Evolutionary conservation across 2,888 invertebrate species (phyloP).

Genomic region (Ochropacha duplaris): DNA sequence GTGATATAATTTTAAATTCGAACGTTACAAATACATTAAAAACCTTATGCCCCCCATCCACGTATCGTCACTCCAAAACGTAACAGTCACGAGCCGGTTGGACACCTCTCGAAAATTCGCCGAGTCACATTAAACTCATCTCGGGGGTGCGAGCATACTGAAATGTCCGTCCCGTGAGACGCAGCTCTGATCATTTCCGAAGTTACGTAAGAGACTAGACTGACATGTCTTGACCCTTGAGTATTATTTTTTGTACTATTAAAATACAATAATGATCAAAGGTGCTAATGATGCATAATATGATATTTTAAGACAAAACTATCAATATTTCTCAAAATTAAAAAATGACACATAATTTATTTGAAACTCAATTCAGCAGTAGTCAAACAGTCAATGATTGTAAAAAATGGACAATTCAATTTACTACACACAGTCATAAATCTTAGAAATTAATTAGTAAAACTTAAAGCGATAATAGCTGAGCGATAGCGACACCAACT

Average conservation of each 20-base stretch:
- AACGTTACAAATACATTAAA: neutral
- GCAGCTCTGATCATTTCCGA: constrained; percentile 59
- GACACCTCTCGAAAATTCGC: constrained; percentile 49
- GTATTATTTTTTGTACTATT: constrained; percentile 1
- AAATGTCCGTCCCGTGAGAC: constrained; percentile 61
- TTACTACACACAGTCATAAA: too few relatives aligned
- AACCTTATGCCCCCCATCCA: neutral
- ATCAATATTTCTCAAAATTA: too few relatives aligned
- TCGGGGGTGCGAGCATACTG: constrained; percentile 48
- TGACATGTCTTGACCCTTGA: constrained; percentile 45
- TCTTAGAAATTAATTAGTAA: too few relatives aligned
- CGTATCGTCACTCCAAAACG: neutral
- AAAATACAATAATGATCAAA: neutral
- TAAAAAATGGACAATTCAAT: too few relatives aligned
- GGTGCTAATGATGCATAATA: neutral
- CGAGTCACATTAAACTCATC: constrained; percentile 78
- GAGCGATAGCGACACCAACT: too few relatives aligned
- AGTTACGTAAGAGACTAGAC: constrained; percentile 14
- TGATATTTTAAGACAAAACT: too few relatives aligned
- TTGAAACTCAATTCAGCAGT: too few relatives aligned
- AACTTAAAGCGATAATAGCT: too few relatives aligned
- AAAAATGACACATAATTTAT: too few relatives aligned
- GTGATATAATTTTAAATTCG: neutral
- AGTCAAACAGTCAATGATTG: too few relatives aligned
- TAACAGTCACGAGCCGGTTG: constrained; percentile 13